Evolutionary conservation across 1,140 invertebrate genomes (phyloP).

Genomic region (Brachionus plicatilis): DNA sequence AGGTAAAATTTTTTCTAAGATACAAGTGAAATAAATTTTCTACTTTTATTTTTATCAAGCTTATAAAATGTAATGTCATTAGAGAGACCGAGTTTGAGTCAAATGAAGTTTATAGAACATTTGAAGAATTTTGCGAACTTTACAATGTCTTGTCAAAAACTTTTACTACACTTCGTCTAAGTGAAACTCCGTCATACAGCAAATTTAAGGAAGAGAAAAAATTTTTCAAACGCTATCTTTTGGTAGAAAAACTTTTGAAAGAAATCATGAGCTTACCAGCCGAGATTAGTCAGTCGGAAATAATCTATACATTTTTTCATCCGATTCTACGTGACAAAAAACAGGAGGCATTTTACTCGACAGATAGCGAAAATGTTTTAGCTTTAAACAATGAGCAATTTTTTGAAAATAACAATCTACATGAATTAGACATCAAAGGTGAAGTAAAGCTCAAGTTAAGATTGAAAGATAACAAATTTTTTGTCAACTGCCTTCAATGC

Average conservation of each 20-base stretch:
- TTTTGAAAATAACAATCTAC: background rate
- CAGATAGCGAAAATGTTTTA: background rate
- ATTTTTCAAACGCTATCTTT: background rate
- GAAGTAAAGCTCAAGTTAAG: slow-evolving; percentile 13
- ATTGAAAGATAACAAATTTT: slow-evolving; percentile 34
- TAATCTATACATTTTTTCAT: slow-evolving; percentile 39
- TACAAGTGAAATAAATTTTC: too few species aligned
- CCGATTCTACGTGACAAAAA: slow-evolving; percentile 25
- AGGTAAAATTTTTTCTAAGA: background rate
- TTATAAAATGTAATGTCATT: background rate
- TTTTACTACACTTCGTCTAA: background rate
- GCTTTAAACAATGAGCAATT: background rate
- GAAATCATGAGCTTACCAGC: background rate
- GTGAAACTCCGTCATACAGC: background rate
- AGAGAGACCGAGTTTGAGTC: slow-evolving; percentile 29
- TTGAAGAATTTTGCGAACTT: slow-evolving; percentile 39
- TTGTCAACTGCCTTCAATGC: slow-evolving; percentile 32
- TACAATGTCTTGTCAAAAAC: slow-evolving; percentile 2
- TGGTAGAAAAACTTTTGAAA: background rate
- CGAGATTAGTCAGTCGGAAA: slow-evolving; percentile 24
- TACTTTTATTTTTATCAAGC: background rate
- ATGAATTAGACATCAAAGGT: background rate
- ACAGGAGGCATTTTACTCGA: background rate
- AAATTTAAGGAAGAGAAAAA: slow-evolving; percentile 25
- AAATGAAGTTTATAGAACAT: slow-evolving; percentile 33